Conservation (phyloP, 2,888 invertebrate species). For the Bhutanitis thaidina region DNA sequence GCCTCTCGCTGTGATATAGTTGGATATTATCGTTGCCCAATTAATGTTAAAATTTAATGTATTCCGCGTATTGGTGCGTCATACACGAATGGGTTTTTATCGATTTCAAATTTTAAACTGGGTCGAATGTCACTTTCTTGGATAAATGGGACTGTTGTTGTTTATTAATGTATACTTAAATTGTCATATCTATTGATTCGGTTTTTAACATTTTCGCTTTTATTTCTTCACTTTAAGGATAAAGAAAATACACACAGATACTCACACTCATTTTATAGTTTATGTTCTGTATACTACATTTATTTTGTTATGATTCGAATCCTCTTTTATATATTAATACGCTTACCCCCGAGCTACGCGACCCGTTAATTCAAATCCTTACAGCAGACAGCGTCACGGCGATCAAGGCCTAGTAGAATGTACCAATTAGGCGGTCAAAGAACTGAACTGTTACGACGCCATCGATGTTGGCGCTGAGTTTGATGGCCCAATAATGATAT, state of each 20-base stretch:
- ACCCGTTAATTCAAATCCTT: not conserved
- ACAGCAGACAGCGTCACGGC: conserved; percentile 29
- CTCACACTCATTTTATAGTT: too few relatives aligned
- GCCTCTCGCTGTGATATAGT: conserved; percentile 14
- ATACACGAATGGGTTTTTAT: conserved; percentile 32
- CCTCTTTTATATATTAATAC: too few relatives aligned
- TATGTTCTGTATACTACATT: too few relatives aligned
- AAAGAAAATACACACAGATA: too few relatives aligned
- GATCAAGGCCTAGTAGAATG: conserved; percentile 39
- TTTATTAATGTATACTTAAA: too few relatives aligned
- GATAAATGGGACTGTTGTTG: not conserved
- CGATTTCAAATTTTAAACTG: conserved; percentile 37
- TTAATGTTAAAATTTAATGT: conserved; percentile 49
- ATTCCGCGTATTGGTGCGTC: conserved; percentile 35
- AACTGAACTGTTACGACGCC: conserved; percentile 42
- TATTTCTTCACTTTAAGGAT: too few relatives aligned
- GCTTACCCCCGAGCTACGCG: too few relatives aligned
- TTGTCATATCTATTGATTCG: too few relatives aligned
- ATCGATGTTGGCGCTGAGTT: conserved; percentile 63
- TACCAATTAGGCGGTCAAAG: conserved; percentile 61
- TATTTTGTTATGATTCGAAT: too few relatives aligned
- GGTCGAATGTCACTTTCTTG: conserved; percentile 28
- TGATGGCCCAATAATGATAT: conserved; percentile 40
- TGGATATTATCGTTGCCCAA: conserved; percentile 37
- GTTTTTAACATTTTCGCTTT: too few relatives aligned